Evolutionary conservation across 2,888 invertebrate species (phyloP).

Genomic region (Epinotia demarniana): DNA sequence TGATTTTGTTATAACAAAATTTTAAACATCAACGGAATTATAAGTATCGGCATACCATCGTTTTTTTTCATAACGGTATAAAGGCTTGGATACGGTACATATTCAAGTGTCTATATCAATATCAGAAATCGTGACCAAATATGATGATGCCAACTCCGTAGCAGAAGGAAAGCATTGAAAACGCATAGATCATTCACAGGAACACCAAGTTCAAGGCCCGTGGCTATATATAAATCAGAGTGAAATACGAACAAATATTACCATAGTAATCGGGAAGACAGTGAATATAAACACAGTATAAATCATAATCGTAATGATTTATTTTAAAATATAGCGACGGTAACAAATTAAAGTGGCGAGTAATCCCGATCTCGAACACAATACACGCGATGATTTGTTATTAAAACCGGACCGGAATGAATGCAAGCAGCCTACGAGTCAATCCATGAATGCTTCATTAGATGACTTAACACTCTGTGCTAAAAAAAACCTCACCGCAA

Average conservation of each 20-base stretch:
- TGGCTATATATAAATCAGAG: constrained; percentile 48
- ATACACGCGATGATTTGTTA: constrained; percentile 68
- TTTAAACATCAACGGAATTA: too few species aligned
- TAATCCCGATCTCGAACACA: constrained; percentile 67
- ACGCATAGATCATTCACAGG: constrained; percentile 38
- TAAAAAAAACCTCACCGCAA: constrained; percentile 65
- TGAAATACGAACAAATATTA: constrained; percentile 50
- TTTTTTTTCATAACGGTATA: too few species aligned
- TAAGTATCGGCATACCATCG: too few species aligned
- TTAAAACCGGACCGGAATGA: constrained; percentile 62
- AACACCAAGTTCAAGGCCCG: constrained; percentile 39
- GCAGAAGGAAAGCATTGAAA: constrained; percentile 33
- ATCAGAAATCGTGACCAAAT: constrained; percentile 33
- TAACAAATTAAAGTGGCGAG: constrained; percentile 61
- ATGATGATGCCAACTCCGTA: constrained; percentile 19
- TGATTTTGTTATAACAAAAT: too few species aligned
- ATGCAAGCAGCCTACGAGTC: constrained; percentile 55
- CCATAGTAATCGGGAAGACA: constrained; percentile 47
- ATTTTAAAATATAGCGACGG: constrained; percentile 58
- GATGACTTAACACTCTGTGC: constrained; percentile 72
- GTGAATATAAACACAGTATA: constrained; percentile 56
- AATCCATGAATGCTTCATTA: constrained; percentile 79
- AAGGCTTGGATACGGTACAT: constrained; percentile 45
- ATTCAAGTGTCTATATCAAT: constrained; percentile 49
- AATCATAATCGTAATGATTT: constrained; percentile 60